phyloP scores from a whole-genome alignment of 2,888 invertebrate species.

The Drosophila yooni region DNA sequence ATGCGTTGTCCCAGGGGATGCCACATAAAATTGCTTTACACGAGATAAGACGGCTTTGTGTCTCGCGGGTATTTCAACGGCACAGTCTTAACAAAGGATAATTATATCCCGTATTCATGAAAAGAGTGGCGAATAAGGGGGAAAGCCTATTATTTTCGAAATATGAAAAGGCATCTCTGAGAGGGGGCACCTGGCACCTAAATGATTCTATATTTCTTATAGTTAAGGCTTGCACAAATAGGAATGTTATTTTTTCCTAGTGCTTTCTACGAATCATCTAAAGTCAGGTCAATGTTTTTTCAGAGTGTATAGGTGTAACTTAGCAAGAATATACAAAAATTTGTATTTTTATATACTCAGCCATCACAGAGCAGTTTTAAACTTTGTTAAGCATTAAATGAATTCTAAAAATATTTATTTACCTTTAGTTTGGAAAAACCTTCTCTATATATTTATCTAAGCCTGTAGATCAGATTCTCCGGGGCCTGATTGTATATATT shows the following conservation, averaged over 20 bases:
- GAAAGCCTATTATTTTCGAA: not conserved
- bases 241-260: not conserved
- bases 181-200: not conserved
- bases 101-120: conserved; percentile 22
- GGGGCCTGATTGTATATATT: not conserved
- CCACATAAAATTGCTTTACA: conserved; percentile 43
- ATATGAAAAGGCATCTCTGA: not conserved
- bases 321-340: not conserved
- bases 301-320: not conserved
- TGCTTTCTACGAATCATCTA: not conserved
- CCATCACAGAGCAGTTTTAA: not conserved
- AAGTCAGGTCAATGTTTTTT: not conserved
- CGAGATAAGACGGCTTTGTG: conserved; percentile 44
- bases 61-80: conserved; percentile 48
- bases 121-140: not conserved
- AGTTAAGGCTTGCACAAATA: not conserved
- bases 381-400: not conserved
- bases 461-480: not conserved
- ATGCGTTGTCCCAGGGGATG: conserved; percentile 45
- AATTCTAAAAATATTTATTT: not conserved
- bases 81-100: conserved; percentile 28
- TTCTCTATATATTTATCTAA: not conserved
- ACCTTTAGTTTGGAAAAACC: not conserved
- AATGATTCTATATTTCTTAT: not conserved
- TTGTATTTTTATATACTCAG: not conserved